A percentile compares a stretch with the other conserved stretches of the same genome.
Conservation (phyloP, 2,888 invertebrate species). For the Lepeophtheirus nordmannii region DNA sequence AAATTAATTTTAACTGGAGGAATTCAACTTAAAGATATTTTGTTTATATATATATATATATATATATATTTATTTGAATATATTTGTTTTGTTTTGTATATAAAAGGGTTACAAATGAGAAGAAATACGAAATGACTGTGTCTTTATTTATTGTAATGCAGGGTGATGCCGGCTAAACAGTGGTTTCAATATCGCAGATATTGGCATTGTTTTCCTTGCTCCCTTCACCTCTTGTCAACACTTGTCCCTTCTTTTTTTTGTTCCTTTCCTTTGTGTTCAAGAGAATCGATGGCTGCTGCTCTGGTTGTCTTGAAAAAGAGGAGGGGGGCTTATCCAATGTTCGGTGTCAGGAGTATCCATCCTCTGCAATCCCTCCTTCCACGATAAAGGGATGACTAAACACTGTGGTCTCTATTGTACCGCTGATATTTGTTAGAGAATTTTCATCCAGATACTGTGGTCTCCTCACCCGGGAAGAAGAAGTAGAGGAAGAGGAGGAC, state of each 20-base stretch:
- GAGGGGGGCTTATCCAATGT: neutral
- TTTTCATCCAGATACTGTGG: neutral
- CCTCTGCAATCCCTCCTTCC: neutral
- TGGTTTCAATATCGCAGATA: conserved; percentile 6
- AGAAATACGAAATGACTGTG: too few species aligned
- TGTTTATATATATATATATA: too few species aligned
- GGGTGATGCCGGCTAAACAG: neutral
- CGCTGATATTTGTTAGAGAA: neutral
- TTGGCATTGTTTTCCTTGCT: neutral
- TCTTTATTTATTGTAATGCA: too few species aligned
- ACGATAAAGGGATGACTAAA: neutral
- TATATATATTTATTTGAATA: too few species aligned
- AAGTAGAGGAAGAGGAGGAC: neutral
- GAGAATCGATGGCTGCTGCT: neutral
- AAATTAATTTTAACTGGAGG: too few species aligned
- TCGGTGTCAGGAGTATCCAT: conserved; percentile 3
- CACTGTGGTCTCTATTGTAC: neutral
- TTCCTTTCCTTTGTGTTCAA: neutral
- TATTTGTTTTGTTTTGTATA: too few species aligned
- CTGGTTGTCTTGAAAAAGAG: neutral
- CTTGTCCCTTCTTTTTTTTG: neutral
- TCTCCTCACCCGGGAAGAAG: neutral
- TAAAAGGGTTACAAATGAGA: too few species aligned
- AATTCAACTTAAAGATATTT: too few species aligned
- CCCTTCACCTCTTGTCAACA: too few species aligned